Conservation (phyloP, 1,140 invertebrate species). For the Elymnias hypermnestra region DNA sequence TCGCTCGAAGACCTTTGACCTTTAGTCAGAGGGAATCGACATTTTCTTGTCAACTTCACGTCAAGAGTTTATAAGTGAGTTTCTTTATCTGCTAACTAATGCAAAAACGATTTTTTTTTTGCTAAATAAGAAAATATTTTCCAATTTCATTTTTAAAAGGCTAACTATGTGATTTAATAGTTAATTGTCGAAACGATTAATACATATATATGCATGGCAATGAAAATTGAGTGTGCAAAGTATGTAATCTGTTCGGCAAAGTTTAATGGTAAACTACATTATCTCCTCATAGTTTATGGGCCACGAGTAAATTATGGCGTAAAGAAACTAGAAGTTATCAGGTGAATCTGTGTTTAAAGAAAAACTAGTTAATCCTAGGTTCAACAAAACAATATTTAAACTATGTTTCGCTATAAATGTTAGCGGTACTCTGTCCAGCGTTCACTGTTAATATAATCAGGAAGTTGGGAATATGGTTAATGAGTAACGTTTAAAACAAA, state of each 20-base stretch:
- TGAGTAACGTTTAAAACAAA: not conserved
- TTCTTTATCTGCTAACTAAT: too few species aligned
- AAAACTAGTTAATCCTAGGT: constrained; percentile 36
- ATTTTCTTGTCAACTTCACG: too few species aligned
- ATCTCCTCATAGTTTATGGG: constrained; percentile 43
- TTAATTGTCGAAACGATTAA: too few species aligned
- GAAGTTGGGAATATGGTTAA: not conserved
- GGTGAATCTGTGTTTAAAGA: constrained; percentile 46
- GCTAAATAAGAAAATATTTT: too few species aligned
- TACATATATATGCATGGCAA: too few species aligned
- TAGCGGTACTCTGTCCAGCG: not conserved
- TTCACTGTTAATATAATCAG: constrained; percentile 1
- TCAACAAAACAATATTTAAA: constrained; percentile 10
- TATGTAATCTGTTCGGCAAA: constrained; percentile 16
- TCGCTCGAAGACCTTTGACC: too few species aligned
- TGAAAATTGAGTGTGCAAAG: constrained; percentile 10
- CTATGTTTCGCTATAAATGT: constrained; percentile 14
- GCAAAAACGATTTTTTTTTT: too few species aligned
- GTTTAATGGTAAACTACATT: constrained; percentile 38
- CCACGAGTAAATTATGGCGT: constrained; percentile 47
- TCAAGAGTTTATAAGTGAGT: too few species aligned
- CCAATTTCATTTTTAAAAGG: too few species aligned
- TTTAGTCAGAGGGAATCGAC: too few species aligned
- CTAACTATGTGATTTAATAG: too few species aligned
- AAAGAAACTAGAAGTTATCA: constrained; percentile 45